phyloP scores from a whole-genome alignment of 2,797 vertebrate species.

The Fistularia commersonii region DNA sequence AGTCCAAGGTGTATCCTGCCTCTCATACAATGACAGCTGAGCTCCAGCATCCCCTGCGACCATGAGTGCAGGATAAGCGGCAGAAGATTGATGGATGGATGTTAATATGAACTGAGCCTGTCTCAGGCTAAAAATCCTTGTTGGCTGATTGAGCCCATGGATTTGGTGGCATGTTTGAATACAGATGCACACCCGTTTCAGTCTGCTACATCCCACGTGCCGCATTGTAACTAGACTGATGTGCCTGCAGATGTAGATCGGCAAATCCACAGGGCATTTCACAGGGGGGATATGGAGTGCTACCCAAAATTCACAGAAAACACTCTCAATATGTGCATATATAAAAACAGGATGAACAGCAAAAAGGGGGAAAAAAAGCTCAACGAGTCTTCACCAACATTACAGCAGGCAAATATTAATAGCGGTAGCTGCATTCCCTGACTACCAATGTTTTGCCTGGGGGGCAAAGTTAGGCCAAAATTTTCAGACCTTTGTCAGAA shows the following conservation, averaged over 20 bases:
- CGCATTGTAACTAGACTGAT: constrained; percentile 23
- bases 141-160: constrained; percentile 59
- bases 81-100: constrained; percentile 19
- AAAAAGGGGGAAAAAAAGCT: constrained; percentile 32
- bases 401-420: constrained; percentile 51
- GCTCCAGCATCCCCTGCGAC: too few species aligned
- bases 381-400: constrained; percentile 37
- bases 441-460: constrained; percentile 34
- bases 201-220: constrained; percentile 26
- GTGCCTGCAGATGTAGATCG: constrained; percentile 26
- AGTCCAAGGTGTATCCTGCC: too few species aligned
- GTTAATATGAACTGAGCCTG: constrained; percentile 47
- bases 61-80: too few species aligned
- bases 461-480: background rate
- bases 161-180: constrained; percentile 61
- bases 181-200: constrained; percentile 27
- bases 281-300: constrained; percentile 28
- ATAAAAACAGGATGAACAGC: constrained; percentile 45
- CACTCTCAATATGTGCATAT: constrained; percentile 57
- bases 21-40: too few species aligned
- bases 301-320: constrained; percentile 49
- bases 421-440: constrained; percentile 14
- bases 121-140: constrained; percentile 59
- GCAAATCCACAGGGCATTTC: constrained; percentile 43
- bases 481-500: too few species aligned